Conservation (phyloP, 2,113 vertebrate species). For the Pithys albifrons region DNA sequence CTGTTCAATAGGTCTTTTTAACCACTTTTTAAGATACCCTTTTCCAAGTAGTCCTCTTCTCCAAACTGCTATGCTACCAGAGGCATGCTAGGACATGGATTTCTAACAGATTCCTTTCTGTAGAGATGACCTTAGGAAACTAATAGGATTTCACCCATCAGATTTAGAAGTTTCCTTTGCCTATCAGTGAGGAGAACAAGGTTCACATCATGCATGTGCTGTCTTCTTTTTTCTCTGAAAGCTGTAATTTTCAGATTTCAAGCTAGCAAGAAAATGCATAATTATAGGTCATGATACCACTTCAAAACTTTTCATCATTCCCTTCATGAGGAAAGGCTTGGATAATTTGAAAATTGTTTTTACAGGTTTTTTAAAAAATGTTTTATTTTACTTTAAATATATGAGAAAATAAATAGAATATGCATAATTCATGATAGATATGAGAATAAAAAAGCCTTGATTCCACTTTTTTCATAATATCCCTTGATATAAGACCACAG, state of each 20-base stretch:
- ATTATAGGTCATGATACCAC: neutral
- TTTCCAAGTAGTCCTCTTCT: neutral
- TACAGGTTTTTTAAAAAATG: neutral
- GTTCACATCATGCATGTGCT: neutral
- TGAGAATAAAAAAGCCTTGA: neutral
- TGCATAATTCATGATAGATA: neutral
- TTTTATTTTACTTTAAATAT: neutral
- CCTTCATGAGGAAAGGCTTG: neutral
- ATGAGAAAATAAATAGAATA: neutral
- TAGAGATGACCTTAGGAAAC: neutral
- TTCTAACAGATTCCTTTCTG: neutral
- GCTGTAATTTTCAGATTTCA: neutral
- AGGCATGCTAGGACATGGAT: rapidly evolving
- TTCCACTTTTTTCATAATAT: neutral
- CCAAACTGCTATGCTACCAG: neutral
- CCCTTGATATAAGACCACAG: neutral
- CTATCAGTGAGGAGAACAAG: neutral
- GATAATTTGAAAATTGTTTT: neutral
- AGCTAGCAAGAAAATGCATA: neutral
- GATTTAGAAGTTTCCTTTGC: neutral
- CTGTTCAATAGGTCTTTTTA: neutral
- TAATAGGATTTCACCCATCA: neutral
- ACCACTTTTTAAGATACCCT: neutral
- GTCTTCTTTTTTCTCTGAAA: neutral
- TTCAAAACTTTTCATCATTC: neutral